phyloP scores from a whole-genome alignment of 2,113 vertebrate genomes.

The Alces alces region DNA sequence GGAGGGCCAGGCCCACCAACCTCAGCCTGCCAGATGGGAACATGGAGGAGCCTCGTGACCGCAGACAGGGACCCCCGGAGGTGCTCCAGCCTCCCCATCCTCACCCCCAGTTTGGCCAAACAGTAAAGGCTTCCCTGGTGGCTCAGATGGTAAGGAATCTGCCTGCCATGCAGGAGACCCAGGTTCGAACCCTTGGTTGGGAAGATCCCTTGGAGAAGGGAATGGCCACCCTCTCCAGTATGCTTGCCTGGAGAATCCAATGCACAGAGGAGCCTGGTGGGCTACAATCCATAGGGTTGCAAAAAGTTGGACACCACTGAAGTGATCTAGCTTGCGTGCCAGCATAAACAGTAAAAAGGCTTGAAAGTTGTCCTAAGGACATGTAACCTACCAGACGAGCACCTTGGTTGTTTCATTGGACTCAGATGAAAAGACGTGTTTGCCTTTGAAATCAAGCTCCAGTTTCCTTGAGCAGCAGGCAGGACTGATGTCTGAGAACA shows the following conservation, averaged over 20 bases:
- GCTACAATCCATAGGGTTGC: neutral
- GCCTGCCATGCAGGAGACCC: neutral
- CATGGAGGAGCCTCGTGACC: neutral
- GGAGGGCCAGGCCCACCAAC: neutral
- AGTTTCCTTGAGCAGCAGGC: neutral
- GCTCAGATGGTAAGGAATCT: neutral
- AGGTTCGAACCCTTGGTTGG: neutral
- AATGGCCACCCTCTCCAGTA: neutral
- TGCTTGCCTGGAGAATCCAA: neutral
- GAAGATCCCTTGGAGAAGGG: neutral
- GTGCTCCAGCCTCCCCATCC: neutral
- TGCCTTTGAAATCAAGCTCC: neutral
- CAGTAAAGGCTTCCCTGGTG: neutral
- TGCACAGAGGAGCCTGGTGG: neutral
- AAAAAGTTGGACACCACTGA: neutral
- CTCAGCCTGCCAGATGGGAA: neutral
- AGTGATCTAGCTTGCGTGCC: neutral
- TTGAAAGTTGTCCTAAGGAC: neutral
- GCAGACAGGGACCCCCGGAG: neutral
- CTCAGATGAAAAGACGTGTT: neutral
- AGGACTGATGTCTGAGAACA: neutral
- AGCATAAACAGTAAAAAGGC: neutral
- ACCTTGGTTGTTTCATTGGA: neutral
- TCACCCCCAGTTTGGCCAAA: neutral
- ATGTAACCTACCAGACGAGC: neutral